Conservation (phyloP, 2,797 vertebrate species). For the Sebastes kiyomatsui region DNA sequence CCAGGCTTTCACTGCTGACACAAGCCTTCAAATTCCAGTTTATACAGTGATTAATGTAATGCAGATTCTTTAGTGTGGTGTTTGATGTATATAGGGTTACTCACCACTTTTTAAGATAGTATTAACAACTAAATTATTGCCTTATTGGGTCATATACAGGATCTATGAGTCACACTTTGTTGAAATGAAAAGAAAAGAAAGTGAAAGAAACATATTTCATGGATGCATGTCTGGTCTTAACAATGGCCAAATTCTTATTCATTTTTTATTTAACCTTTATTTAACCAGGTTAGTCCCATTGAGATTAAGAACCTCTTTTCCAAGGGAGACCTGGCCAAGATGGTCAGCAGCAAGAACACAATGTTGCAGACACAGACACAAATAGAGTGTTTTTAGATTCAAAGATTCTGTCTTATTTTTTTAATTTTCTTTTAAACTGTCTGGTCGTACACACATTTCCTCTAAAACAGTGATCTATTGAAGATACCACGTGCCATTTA, state of each 20-base stretch:
- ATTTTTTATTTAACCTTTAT: too few relatives aligned
- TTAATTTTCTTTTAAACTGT: too few relatives aligned
- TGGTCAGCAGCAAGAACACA: too few relatives aligned
- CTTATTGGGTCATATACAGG: not conserved
- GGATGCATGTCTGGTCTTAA: not conserved
- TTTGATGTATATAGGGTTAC: not conserved
- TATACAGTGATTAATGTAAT: not conserved
- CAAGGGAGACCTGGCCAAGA: too few relatives aligned
- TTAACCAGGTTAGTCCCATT: too few relatives aligned
- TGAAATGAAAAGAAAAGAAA: not conserved
- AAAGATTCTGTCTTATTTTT: not conserved
- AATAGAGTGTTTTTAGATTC: not conserved
- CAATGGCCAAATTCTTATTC: not conserved
- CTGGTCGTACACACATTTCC: not conserved
- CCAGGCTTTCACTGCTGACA: not conserved
- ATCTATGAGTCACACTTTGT: not conserved
- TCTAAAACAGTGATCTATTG: not conserved
- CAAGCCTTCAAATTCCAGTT: not conserved
- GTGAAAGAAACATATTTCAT: not conserved
- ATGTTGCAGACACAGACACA: too few relatives aligned
- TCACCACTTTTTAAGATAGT: not conserved
- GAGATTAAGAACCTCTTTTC: too few relatives aligned
- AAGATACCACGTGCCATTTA: slow-evolving; percentile 16
- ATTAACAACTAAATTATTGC: not conserved
- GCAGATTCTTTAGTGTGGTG: not conserved